A percentile compares a stretch with the other conserved stretches of the same genome.
Evolutionary conservation across 1,140 invertebrate genomes (phyloP).

Genomic region (Riptortus pedestris): DNA sequence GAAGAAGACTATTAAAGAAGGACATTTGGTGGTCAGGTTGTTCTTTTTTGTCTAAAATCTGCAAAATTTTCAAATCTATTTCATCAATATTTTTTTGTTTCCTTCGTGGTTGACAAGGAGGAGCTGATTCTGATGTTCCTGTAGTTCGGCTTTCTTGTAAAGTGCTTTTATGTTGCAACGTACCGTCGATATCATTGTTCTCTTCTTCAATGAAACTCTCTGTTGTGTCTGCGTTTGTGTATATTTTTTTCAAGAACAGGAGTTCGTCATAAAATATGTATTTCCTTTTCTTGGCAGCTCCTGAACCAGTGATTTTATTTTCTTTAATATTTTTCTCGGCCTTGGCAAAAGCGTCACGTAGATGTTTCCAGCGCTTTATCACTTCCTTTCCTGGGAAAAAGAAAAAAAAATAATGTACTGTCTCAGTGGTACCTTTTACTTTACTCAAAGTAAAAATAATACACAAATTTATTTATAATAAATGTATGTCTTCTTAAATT

Average conservation of each 20-base stretch:
- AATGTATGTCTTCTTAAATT: neutral
- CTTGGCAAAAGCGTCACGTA: constrained; percentile 23
- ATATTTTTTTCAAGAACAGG: neutral
- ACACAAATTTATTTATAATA: neutral
- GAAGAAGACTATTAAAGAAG: no score
- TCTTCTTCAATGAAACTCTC: neutral
- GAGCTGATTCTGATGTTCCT: neutral
- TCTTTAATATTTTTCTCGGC: constrained; percentile 22
- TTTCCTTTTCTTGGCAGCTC: neutral
- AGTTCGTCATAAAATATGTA: neutral
- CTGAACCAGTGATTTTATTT: constrained; percentile 13
- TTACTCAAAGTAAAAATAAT: constrained; percentile 11
- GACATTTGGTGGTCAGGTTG: no score
- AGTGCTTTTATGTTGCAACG: neutral
- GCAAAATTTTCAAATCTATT: no score
- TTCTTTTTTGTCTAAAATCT: no score
- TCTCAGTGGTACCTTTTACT: neutral
- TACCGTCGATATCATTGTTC: neutral
- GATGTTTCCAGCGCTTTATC: constrained; percentile 22
- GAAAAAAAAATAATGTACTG: neutral
- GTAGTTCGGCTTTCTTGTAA: neutral
- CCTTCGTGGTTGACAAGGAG: neutral
- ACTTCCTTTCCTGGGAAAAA: constrained; percentile 19
- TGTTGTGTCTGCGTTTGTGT: neutral
- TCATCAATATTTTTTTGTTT: no score